phyloP scores from a whole-genome alignment of 2,797 vertebrate genomes.

The Hyperoplus immaculatus region DNA sequence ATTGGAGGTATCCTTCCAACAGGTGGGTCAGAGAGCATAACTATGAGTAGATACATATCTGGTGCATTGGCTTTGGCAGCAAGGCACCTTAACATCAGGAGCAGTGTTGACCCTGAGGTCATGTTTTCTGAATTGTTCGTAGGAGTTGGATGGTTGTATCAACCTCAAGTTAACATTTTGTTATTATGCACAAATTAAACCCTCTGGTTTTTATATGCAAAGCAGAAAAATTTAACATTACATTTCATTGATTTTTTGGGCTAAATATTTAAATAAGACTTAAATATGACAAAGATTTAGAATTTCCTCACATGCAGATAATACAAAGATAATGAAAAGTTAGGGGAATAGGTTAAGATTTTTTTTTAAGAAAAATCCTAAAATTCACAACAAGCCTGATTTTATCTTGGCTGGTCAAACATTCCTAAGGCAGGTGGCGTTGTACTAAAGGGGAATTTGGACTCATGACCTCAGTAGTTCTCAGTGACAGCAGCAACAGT shows the following conservation, averaged over 20 bases:
- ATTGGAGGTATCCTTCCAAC: neutral
- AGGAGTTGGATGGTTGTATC: constrained; percentile 1
- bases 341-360: neutral
- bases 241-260: constrained; percentile 12
- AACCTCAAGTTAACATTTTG: constrained; percentile 18
- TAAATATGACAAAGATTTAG: neutral
- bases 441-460: neutral
- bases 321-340: neutral
- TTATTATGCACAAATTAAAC: constrained; percentile 2
- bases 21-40: too few relatives aligned
- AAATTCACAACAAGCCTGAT: neutral
- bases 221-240: neutral
- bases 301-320: neutral
- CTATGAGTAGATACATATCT: neutral
- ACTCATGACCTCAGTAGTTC: constrained; percentile 6
- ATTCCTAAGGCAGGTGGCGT: neutral
- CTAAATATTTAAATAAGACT: constrained; percentile 11
- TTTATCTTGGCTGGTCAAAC: neutral
- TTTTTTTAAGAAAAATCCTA: too few relatives aligned
- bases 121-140: neutral
- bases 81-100: constrained; percentile 7
- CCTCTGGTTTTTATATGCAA: neutral
- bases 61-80: constrained; percentile 1
- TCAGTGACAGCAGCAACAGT: constrained; percentile 16
- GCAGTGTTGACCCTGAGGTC: constrained; percentile 1